phyloP scores from a whole-genome alignment of 2,113 vertebrate genomes.

The Gnathonemus longibarbis region DNA sequence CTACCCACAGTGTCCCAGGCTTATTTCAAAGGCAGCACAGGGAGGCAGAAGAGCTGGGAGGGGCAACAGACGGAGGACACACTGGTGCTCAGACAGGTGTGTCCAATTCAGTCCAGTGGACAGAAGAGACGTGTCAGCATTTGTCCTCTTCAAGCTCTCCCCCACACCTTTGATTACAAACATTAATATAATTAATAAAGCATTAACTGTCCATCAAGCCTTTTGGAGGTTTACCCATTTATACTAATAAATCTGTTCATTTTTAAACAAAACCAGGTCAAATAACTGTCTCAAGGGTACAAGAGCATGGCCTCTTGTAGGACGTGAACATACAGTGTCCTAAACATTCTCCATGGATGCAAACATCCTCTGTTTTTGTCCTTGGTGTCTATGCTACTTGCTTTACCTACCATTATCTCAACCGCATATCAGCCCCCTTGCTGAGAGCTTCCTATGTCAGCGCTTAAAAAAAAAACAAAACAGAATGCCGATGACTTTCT shows the following conservation, averaged over 20 bases:
- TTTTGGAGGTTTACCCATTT: background rate
- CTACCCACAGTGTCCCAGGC: background rate
- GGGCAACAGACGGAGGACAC: background rate
- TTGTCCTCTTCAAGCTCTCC: background rate
- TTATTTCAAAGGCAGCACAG: background rate
- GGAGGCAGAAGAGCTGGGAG: background rate
- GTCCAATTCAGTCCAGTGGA: background rate
- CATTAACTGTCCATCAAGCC: background rate
- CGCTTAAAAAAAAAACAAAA: background rate
- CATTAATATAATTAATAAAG: background rate
- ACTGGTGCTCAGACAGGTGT: background rate
- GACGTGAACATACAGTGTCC: background rate
- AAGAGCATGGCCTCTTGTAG: background rate
- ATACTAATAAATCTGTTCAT: background rate
- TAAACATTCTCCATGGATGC: background rate
- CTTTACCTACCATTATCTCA: background rate
- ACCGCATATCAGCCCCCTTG: background rate
- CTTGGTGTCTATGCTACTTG: background rate
- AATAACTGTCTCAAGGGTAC: background rate
- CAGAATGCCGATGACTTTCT: background rate
- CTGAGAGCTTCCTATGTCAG: background rate
- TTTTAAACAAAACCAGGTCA: background rate
- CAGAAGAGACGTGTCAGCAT: background rate
- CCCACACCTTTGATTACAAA: background rate
- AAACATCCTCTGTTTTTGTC: background rate